Evolutionary conservation across 2,113 vertebrate species (phyloP), one percentile per base, ranked within the genome.

Genomic region (Rana temporaria): DNA sequence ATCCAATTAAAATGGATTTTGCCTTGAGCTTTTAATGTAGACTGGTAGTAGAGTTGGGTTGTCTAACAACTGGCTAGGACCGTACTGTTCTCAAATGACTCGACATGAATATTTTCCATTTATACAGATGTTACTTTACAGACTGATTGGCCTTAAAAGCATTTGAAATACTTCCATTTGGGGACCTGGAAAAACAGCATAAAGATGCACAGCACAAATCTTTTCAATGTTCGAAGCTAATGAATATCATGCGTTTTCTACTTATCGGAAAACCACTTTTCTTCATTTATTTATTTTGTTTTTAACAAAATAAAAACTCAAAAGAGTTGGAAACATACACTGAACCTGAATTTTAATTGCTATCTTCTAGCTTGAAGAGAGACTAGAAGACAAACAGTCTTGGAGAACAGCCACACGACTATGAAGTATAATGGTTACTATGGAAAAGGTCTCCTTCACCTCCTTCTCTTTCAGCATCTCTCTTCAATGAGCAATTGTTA

Each of bases 401-500:
- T 79, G 77, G 86, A 84, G 83, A 89, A 85, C 20, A 6, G 84
- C 55, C 8, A 82, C 0, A 86, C 12, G 0, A 48, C 67, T 81
- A 87, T 83, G 71, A 80, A 87, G 86, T 77, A 22, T 82, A 69
- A 18, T 80, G 8, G 89, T 92, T 91, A 90, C 91, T 90, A 92
- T 90, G 89, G 91, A 86, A 87, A 92, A 90, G 90, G 16, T 2
- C 83, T 89, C 82, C 86, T 85, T 69, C 53, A 80, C 78, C 78
- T 74, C 69, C 60, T n/a, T n/a, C 59, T 14, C 12, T 65, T 77
- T 20, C 60, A 53, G 75, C 42, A 52, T 53, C 62, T 64, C 26
- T 65, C 19, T 34, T 14, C 20, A 17, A 77, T 64, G 63, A 78
- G 24, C 24, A 78, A 78, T 42, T 6, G 18, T 20, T 78, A 53